Percentiles rank a stretch among this genome's conserved stretches.
These are phyloP conservation scores for Hylomyscus alleni DNA, from an alignment of 2,797 vertebrate genomes.

Conservation along the genomic window DNA sequence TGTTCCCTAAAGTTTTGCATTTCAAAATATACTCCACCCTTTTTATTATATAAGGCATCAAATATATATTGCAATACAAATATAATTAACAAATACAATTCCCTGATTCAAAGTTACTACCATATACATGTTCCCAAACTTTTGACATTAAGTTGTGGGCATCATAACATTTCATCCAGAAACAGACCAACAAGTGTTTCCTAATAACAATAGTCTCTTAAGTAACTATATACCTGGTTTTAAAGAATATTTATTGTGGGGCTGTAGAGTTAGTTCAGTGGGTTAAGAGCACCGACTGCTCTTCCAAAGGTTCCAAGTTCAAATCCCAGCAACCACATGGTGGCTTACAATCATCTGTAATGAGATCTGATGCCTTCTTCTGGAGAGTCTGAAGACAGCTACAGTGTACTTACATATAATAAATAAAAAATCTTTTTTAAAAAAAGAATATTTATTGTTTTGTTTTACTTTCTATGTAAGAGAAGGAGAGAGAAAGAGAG, in stretches of 20 bases:
- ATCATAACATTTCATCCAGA: not conserved
- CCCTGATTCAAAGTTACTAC: constrained; percentile 31
- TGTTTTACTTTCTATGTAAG: constrained; percentile 5
- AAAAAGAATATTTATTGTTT: not conserved
- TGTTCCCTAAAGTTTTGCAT: constrained; percentile 15
- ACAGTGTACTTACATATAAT: too few relatives aligned
- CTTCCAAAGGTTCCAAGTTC: too few relatives aligned
- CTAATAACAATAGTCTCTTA: constrained; percentile 29
- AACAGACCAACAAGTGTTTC: not conserved
- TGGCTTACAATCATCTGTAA: too few relatives aligned
- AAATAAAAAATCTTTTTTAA: too few relatives aligned
- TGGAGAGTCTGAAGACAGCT: too few relatives aligned
- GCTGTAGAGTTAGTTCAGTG: too few relatives aligned
- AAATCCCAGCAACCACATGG: too few relatives aligned
- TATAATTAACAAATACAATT: not conserved
- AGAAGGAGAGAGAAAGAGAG: too few relatives aligned
- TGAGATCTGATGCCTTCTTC: too few relatives aligned
- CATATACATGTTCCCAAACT: not conserved
- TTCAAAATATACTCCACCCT: not conserved
- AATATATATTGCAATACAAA: constrained; percentile 51
- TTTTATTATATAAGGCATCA: constrained; percentile 46
- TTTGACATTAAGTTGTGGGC: constrained; percentile 34
- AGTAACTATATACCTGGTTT: not conserved
- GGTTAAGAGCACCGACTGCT: too few relatives aligned
- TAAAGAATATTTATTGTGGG: not conserved